Evolutionary conservation across 2,113 vertebrate genomes (phyloP).

Genomic region (Oryzias celebensis): DNA sequence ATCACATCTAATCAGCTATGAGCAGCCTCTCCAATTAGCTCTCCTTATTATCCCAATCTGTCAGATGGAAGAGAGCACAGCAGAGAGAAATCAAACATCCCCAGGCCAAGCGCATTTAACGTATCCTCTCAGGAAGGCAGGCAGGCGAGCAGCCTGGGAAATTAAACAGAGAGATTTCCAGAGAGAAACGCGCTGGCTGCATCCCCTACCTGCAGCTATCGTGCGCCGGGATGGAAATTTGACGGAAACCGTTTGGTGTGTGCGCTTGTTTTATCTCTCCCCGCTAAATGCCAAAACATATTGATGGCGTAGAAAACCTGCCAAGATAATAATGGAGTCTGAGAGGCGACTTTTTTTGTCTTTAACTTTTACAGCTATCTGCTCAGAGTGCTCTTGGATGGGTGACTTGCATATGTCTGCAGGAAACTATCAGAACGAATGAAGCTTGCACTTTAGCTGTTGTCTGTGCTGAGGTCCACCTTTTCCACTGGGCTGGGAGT

Average conservation of each 20-base stretch:
- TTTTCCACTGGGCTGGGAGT: slow-evolving; percentile 6
- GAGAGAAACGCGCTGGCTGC: slow-evolving; percentile 41
- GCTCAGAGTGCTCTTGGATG: slow-evolving; percentile 52
- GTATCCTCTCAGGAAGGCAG: slow-evolving; percentile 59
- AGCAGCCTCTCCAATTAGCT: slow-evolving; percentile 74
- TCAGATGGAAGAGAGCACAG: slow-evolving; percentile 66
- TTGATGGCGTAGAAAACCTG: slow-evolving; percentile 30
- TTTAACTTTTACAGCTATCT: slow-evolving; percentile 24
- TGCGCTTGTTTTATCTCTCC: slow-evolving; percentile 44
- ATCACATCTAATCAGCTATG: slow-evolving; percentile 55
- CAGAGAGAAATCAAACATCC: slow-evolving; percentile 73
- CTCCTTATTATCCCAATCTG: slow-evolving; percentile 74
- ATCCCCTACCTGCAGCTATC: slow-evolving; percentile 63
- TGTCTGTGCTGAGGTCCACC: slow-evolving; percentile 23
- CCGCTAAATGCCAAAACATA: slow-evolving; percentile 46
- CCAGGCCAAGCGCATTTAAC: slow-evolving; percentile 66
- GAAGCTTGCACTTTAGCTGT: slow-evolving; percentile 48
- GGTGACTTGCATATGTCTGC: slow-evolving; percentile 59
- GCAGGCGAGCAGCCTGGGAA: slow-evolving; percentile 55
- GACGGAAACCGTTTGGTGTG: slow-evolving; percentile 31
- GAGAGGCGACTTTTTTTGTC: slow-evolving; percentile 7
- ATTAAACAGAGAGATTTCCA: slow-evolving; percentile 67
- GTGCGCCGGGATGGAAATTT: slow-evolving; percentile 32
- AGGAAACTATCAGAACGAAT: slow-evolving; percentile 54
- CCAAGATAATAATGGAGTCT: slow-evolving; percentile 62